Percentiles rank a stretch among this genome's conserved stretches.
Evolutionary conservation across 2,797 vertebrate genomes (phyloP).

Genomic region (Florisuga fusca): DNA sequence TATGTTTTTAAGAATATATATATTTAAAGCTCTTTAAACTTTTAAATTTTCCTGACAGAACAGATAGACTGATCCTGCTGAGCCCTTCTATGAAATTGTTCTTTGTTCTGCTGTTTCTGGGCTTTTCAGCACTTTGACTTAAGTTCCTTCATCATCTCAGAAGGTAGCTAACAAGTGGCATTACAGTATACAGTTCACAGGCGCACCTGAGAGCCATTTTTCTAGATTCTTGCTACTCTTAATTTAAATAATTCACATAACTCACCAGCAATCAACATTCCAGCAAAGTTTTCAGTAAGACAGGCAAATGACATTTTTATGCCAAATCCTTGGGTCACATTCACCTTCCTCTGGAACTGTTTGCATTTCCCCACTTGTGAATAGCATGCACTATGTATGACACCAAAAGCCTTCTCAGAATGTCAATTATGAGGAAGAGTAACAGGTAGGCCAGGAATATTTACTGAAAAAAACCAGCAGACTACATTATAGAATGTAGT

Average conservation of each 20-base stretch:
- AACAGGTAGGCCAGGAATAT: neutral
- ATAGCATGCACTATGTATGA: neutral
- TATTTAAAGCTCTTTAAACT: slow-evolving; percentile 4
- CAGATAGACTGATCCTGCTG: neutral
- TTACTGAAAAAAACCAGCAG: neutral
- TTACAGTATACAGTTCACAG: neutral
- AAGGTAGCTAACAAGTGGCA: neutral
- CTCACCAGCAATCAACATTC: neutral
- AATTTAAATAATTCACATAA: neutral
- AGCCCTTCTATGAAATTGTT: neutral
- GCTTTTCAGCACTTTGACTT: neutral
- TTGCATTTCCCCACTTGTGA: neutral
- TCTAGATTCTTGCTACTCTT: neutral
- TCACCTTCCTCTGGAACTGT: neutral
- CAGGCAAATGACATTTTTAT: neutral
- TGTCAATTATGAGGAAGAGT: neutral
- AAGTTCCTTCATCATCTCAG: neutral
- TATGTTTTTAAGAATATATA: neutral
- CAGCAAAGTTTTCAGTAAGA: neutral
- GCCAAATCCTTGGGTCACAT: neutral
- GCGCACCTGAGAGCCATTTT: neutral
- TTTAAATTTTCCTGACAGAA: neutral
- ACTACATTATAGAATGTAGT: too few relatives aligned
- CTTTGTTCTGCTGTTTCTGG: neutral
- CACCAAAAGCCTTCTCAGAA: neutral